Percentiles rank a stretch among this genome's conserved stretches.
Evolutionary conservation across 1,140 invertebrate genomes (phyloP).

Genomic region (Ceratina calcarata): DNA sequence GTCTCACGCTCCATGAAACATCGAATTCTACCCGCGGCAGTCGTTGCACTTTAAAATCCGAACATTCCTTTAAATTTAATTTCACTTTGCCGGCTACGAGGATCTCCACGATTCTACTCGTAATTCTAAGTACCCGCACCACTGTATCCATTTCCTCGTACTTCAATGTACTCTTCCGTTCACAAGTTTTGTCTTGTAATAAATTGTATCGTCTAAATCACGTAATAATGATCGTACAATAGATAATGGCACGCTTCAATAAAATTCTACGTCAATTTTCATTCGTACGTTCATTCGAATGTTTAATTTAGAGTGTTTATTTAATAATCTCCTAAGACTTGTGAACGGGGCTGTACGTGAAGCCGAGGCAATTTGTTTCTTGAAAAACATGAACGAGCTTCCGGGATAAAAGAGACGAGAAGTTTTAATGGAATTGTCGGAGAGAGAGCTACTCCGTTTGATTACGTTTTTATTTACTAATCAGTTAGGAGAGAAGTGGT

Average conservation of each 20-base stretch:
- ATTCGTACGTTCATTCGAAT: too few relatives aligned
- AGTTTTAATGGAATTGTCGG: background rate
- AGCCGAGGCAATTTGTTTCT: background rate
- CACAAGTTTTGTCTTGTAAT: background rate
- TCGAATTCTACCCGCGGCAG: slow-evolving; percentile 47
- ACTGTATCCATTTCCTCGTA: background rate
- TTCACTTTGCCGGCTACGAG: slow-evolving; percentile 18
- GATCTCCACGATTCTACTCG: slow-evolving; percentile 8
- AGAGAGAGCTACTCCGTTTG: too few relatives aligned
- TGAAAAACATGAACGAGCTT: background rate
- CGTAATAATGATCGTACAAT: too few relatives aligned
- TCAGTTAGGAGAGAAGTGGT: too few relatives aligned
- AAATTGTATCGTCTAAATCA: too few relatives aligned
- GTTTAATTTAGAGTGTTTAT: too few relatives aligned
- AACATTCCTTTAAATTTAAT: slow-evolving; percentile 44
- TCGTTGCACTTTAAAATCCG: slow-evolving; percentile 45
- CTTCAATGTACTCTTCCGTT: background rate
- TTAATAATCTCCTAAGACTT: too few relatives aligned
- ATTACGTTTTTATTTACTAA: too few relatives aligned
- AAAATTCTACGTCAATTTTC: too few relatives aligned
- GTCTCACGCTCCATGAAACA: slow-evolving; percentile 49
- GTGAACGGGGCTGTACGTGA: background rate
- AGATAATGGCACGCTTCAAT: too few relatives aligned
- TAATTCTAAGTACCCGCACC: slow-evolving; percentile 8
- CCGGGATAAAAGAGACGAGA: background rate